A percentile compares a stretch with the other conserved stretches of the same genome.
Evolutionary conservation across 2,113 vertebrate species (phyloP).

Genomic region (Oryzias woworae): DNA sequence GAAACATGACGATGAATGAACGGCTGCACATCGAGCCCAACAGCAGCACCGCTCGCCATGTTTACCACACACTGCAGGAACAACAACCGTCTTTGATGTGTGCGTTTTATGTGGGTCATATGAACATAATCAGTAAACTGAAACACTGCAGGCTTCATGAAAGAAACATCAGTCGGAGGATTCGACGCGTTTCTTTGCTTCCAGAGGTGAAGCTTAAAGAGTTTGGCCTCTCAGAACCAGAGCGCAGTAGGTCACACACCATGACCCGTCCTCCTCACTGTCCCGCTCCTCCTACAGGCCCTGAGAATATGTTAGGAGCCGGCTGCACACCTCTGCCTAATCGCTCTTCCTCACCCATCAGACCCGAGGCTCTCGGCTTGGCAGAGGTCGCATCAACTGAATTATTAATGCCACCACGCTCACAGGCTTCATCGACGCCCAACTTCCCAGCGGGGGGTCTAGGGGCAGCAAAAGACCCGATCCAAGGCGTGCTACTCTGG

Average conservation of each 20-base stretch:
- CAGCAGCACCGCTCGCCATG: too few species aligned
- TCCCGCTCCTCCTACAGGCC: conserved; percentile 56
- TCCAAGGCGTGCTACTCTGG: conserved; percentile 39
- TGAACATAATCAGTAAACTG: conserved; percentile 69
- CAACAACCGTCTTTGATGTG: conserved; percentile 41
- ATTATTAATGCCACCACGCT: conserved; percentile 69
- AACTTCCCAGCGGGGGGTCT: conserved; percentile 64
- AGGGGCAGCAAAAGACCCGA: conserved; percentile 58
- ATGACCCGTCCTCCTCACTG: conserved; percentile 48
- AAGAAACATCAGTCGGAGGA: conserved; percentile 73
- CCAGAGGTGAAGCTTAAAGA: conserved; percentile 33
- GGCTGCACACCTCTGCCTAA: conserved; percentile 30
- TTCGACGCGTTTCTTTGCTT: conserved; percentile 43
- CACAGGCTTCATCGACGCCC: conserved; percentile 49
- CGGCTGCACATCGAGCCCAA: too few species aligned
- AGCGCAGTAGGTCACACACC: conserved; percentile 55
- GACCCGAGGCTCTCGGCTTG: conserved; percentile 41
- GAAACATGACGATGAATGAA: too few species aligned
- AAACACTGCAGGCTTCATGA: conserved; percentile 68
- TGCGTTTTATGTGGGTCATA: conserved; percentile 77
- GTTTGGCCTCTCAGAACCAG: conserved; percentile 32
- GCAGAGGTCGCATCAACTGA: conserved; percentile 58
- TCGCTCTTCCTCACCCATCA: conserved; percentile 29
- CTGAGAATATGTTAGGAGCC: conserved; percentile 29
- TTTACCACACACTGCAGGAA: too few species aligned